Evolutionary conservation across 1,140 invertebrate genomes (phyloP), one percentile per base, ranked within the genome.

Genomic region (Leptopilina clavipes): DNA sequence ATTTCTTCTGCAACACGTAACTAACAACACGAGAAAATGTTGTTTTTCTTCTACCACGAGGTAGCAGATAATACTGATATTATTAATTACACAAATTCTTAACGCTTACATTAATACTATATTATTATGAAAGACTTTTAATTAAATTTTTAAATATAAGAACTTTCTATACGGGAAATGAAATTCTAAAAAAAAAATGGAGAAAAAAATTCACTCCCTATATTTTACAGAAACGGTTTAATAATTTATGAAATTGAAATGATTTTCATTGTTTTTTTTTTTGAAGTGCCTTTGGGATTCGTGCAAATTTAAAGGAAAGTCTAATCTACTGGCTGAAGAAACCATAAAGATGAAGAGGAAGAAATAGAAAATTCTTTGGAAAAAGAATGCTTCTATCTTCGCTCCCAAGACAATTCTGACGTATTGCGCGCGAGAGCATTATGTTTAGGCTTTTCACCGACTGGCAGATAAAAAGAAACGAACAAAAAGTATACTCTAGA

Each of bases 321-420:
- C 1, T 65, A 65, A 65, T 65, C 59, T 65, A 25, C 12, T 65
- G 59, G 18, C 25, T 70, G 70, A 18, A 40, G 12, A 70, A 37
- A 9, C 11, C 37, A 43, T 40, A 59, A 71, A 25, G 10, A 44
- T 72, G 3, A 19, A 31, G 25, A 31, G n/a, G 5, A 14, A 65
- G 59, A 31, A 31, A 65, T 65, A 65, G 12, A 31, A 65, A 65
- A 65, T 65, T 31, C 22, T 65, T 11, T n/a, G 59, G n/a, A 11
- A 31, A 65, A 65, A 31, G 22, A 31, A 65, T 31, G 59, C 8
- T 65, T 12, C 54, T 25, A 19, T 65, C 25, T 71, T 59, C 19
- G 73, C 43, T 83, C 75, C 77, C 73, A 80, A 79, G 78, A 75
- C 71, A 75, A 78, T 76, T 74, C 74, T 74, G 74, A 82, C 79